Conservation (phyloP, 2,113 vertebrate species). For the Ptyas mucosa region DNA sequence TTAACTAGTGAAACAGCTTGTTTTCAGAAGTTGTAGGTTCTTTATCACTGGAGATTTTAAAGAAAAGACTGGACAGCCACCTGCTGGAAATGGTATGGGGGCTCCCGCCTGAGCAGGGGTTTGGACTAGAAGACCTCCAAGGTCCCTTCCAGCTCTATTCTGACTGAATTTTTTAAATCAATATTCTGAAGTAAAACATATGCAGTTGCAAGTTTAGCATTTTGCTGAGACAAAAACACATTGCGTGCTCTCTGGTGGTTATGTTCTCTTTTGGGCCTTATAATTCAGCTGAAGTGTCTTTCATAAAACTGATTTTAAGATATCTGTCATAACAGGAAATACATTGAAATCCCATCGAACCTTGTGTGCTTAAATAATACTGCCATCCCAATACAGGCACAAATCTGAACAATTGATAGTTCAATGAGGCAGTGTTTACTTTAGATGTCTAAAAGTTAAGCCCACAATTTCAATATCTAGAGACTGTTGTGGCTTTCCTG, state of each 20-base stretch:
- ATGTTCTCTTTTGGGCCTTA: not conserved
- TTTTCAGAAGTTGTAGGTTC: too few species aligned
- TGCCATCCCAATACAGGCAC: not conserved
- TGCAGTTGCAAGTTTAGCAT: not conserved
- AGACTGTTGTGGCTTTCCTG: not conserved
- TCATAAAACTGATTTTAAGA: not conserved
- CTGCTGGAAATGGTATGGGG: too few species aligned
- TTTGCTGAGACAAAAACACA: not conserved
- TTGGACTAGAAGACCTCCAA: too few species aligned
- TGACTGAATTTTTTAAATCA: not conserved
- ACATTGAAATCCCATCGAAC: not conserved
- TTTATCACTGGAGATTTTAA: too few species aligned
- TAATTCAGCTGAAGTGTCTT: not conserved
- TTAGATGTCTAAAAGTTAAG: not conserved
- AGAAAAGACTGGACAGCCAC: too few species aligned
- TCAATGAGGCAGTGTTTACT: not conserved
- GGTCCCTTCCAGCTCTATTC: too few species aligned
- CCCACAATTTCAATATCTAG: not conserved
- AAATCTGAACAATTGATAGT: not conserved
- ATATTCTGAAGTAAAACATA: not conserved
- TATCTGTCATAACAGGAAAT: not conserved
- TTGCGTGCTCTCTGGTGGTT: too few species aligned
- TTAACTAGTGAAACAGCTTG: too few species aligned
- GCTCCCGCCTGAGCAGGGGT: too few species aligned
- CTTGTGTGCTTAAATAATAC: not conserved